Evolutionary conservation across 2,113 vertebrate species (phyloP).

Genomic region (Poeciliopsis turrubarensis): DNA sequence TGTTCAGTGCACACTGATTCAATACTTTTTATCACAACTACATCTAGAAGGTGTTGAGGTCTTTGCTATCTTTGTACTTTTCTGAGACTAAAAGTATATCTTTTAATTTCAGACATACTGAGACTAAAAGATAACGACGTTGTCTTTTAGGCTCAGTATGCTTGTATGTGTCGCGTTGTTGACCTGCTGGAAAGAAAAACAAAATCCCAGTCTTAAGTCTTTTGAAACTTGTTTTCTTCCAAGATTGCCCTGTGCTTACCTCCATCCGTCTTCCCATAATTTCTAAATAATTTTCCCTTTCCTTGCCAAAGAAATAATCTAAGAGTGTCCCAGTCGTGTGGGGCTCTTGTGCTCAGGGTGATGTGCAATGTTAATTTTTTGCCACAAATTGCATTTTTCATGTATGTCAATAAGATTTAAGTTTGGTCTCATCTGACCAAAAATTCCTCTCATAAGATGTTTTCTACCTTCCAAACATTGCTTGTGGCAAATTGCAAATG

Average conservation of each 20-base stretch:
- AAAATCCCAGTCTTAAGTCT: too few species aligned
- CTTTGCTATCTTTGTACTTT: not conserved
- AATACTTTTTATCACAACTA: not conserved
- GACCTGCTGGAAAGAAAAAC: too few species aligned
- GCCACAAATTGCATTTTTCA: not conserved
- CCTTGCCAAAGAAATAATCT: not conserved
- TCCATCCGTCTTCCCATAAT: not conserved
- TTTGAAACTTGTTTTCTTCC: too few species aligned
- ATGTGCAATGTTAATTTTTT: not conserved
- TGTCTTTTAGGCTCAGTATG: too few species aligned
- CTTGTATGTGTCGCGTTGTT: too few species aligned
- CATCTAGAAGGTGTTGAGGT: too few species aligned
- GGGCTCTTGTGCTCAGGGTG: not conserved
- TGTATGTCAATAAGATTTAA: not conserved
- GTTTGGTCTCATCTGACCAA: not conserved
- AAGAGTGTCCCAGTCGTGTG: not conserved
- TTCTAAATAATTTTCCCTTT: not conserved
- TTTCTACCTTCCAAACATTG: not conserved
- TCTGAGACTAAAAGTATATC: too few species aligned
- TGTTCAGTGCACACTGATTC: not conserved
- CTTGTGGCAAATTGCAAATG: too few species aligned
- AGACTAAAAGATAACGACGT: too few species aligned
- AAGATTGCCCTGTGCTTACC: too few species aligned
- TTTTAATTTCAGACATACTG: too few species aligned
- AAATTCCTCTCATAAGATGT: too few species aligned